Evolutionary conservation across 2,113 vertebrate species (phyloP).

Genomic region (Pelobates fuscus): DNA sequence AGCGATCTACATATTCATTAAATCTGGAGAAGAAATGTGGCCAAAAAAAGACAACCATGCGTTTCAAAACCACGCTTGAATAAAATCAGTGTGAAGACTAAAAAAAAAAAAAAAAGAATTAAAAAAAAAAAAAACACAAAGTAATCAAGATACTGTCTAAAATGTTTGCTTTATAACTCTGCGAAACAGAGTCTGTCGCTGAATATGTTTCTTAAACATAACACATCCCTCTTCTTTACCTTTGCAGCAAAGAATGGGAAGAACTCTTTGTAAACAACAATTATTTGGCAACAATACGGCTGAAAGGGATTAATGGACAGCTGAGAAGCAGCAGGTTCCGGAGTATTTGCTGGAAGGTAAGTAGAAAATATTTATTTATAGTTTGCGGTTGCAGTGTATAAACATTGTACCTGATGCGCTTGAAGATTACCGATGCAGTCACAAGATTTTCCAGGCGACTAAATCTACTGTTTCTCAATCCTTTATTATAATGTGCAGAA

Average conservation of each 20-base stretch:
- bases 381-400: conserved; percentile 74
- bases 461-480: conserved; percentile 58
- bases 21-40: conserved; percentile 76
- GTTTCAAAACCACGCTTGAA: conserved; percentile 72
- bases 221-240: conserved; percentile 66
- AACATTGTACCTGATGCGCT: conserved; percentile 71
- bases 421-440: conserved; percentile 69
- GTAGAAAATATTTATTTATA: conserved; percentile 84
- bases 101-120: neutral
- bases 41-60: conserved; percentile 81
- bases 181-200: conserved; percentile 12
- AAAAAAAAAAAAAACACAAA: neutral
- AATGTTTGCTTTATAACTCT: conserved; percentile 3
- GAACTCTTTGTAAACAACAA: conserved; percentile 99
- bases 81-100: conserved; percentile 52
- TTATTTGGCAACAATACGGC: conserved; percentile 97
- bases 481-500: conserved; percentile 66
- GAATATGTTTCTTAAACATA: conserved; percentile 44
- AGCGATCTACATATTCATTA: conserved; percentile 85
- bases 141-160: neutral
- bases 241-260: conserved; percentile 90
- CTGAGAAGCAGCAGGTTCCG: conserved; percentile 90
- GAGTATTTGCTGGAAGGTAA: conserved; percentile 91
- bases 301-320: conserved; percentile 97
- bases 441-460: conserved; percentile 66